Conservation (phyloP, 2,888 invertebrate genomes). For the Horisme vitalbata region DNA sequence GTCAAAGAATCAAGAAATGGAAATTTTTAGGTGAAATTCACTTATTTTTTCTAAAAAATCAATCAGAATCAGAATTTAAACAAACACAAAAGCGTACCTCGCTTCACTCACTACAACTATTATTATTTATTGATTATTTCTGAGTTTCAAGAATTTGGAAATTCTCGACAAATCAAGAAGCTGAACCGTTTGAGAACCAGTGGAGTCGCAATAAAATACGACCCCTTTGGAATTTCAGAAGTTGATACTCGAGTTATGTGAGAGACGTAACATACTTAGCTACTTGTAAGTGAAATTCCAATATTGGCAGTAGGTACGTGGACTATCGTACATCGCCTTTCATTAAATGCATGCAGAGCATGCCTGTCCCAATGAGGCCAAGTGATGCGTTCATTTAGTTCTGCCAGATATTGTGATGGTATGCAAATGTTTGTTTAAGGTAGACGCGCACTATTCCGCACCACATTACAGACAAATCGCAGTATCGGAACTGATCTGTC, state of each 20-base stretch:
- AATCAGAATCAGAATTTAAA: no score
- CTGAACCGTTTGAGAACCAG: slow-evolving; percentile 18
- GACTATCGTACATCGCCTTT: slow-evolving; percentile 27
- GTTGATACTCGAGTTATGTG: slow-evolving; percentile 13
- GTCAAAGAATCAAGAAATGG: no score
- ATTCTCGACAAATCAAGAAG: background rate
- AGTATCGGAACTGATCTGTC: no score
- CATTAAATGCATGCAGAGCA: slow-evolving; percentile 33
- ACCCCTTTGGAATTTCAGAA: slow-evolving; percentile 16
- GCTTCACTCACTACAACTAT: no score
- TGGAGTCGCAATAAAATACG: slow-evolving; percentile 23
- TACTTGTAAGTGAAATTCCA: slow-evolving; percentile 3
- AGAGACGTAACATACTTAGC: background rate
- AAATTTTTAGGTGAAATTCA: no score
- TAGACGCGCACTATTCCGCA: no score
- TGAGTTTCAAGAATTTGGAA: no score
- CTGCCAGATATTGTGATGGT: slow-evolving; percentile 7
- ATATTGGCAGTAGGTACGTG: slow-evolving; percentile 32
- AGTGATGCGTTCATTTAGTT: slow-evolving; percentile 17
- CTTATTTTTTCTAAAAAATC: no score
- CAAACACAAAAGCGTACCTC: no score
- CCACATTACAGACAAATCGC: no score
- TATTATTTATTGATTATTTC: no score
- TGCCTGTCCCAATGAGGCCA: slow-evolving; percentile 25
- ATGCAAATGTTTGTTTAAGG: slow-evolving; percentile 20